Percentiles rank a stretch among this genome's conserved stretches.
Evolutionary conservation across 2,113 vertebrate species (phyloP).

Genomic region (Lutjanus erythropterus): DNA sequence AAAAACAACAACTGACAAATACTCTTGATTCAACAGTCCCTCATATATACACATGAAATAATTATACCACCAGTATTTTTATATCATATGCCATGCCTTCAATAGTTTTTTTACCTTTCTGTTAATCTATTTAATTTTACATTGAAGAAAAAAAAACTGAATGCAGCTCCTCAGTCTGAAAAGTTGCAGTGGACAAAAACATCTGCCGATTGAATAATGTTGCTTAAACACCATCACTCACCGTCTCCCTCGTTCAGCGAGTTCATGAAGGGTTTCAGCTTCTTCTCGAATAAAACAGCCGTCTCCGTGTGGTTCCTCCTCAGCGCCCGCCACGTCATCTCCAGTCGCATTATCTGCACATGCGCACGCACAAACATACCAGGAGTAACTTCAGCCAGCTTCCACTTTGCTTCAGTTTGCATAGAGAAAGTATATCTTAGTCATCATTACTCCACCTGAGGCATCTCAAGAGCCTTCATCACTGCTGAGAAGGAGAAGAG

Average conservation of each 20-base stretch:
- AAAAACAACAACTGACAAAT: too few species aligned
- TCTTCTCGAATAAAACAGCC: constrained; percentile 89
- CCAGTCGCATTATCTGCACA: constrained; percentile 86
- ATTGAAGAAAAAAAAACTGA: background rate
- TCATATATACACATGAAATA: too few species aligned
- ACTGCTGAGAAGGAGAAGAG: constrained; percentile 90
- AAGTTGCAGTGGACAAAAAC: background rate
- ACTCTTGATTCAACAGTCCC: too few species aligned
- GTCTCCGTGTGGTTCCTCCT: constrained; percentile 88
- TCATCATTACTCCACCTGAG: constrained; percentile 83
- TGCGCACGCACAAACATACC: constrained; percentile 9
- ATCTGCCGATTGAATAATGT: background rate
- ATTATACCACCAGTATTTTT: too few species aligned
- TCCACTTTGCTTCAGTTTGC: background rate
- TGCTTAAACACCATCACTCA: constrained; percentile 62
- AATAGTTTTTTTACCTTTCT: too few species aligned
- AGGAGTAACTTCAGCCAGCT: background rate
- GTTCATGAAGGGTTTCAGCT: constrained; percentile 89
- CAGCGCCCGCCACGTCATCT: constrained; percentile 89
- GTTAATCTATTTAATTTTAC: background rate
- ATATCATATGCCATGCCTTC: too few species aligned
- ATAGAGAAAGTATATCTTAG: background rate
- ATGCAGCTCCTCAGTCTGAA: background rate
- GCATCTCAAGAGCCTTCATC: constrained; percentile 91
- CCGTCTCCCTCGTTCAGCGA: constrained; percentile 86